These are phyloP conservation scores for Drosophila mulleri DNA, from an alignment of 2,888 invertebrate genomes.

Conservation along the genomic window DNA sequence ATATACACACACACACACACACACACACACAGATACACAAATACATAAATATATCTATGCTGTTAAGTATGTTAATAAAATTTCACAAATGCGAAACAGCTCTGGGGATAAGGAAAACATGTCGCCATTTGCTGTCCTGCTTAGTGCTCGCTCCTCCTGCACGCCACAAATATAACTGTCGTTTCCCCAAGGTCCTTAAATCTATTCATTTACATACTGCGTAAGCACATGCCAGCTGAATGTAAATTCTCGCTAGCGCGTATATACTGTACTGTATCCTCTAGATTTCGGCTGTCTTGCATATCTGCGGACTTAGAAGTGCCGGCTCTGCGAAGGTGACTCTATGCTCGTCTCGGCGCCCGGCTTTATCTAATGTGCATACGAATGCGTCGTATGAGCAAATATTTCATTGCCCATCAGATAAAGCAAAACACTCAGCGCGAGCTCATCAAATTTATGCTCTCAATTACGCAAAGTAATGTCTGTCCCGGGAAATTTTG, in stretches of 20 bases:
- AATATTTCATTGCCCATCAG: conserved; percentile 56
- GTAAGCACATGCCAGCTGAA: conserved; percentile 34
- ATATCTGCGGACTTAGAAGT: conserved; percentile 11
- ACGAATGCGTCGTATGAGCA: conserved; percentile 22
- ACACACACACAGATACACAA: neutral
- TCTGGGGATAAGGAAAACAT: conserved; percentile 26
- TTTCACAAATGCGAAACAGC: conserved; percentile 32
- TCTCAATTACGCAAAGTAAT: conserved; percentile 69
- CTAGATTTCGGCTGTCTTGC: conserved; percentile 17
- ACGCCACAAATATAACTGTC: conserved; percentile 37
- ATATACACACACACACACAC: neutral
- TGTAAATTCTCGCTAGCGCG: conserved; percentile 23
- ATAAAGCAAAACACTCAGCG: conserved; percentile 38
- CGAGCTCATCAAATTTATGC: conserved; percentile 64
- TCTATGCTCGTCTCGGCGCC: conserved; percentile 2
- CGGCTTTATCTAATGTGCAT: conserved; percentile 46
- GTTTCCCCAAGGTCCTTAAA: conserved; percentile 38
- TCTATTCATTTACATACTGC: conserved; percentile 44
- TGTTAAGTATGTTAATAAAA: conserved; percentile 37
- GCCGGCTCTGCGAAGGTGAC: conserved; percentile 14
- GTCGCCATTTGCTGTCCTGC: conserved; percentile 27
- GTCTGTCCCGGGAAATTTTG: conserved; percentile 42
- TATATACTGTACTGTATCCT: conserved; percentile 1
- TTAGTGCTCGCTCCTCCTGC: neutral
- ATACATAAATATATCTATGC: neutral